Base-by-base conservation (phyloP, 1,140 invertebrate genomes). In the Sminthurinus signatus region DNA sequence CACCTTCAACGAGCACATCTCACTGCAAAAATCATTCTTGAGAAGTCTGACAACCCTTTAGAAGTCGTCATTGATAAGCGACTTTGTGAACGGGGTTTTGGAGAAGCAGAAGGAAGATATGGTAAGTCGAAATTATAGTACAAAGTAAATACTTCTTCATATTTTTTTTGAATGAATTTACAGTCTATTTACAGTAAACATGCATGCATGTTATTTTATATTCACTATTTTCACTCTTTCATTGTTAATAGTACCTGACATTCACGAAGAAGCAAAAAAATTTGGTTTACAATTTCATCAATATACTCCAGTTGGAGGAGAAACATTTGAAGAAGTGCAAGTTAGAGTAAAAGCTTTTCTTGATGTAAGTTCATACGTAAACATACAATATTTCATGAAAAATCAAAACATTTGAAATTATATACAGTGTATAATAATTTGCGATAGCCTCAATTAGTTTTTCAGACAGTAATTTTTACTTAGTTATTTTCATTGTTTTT, bases 71-170 rank as follows among this genome's bases (percentile, higher is more conserved):
- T 29, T 21, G 55, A 62, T 29, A 65, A 44, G n/a, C 28, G 54
- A 12, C 50, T 71, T 0, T 31, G 63, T 29, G 69, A 71, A 62
- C 44, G 69, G 28, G 58, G 60, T 32, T 71, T 32, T 36, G 69
- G 69, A 21, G 65, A 54, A 28, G 39, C 44, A 4, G 69, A 71
- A 56, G 69, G 69, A 58, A 48, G 44, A 27, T 39, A 44, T 25
- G 50, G 52, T n/a, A n/a, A n/a, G n/a, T n/a, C n/a, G n/a, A n/a
- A n/a, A n/a, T n/a, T n/a, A n/a, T n/a, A n/a, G n/a, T n/a, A n/a
- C n/a, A n/a, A n/a, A n/a, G n/a, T n/a, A n/a, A n/a, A n/a, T n/a
- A n/a, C n/a, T n/a, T n/a, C n/a, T n/a, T n/a, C n/a, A n/a, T n/a
- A n/a, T n/a, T n/a, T n/a, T n/a, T n/a, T n/a, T n/a, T n/a, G n/a